phyloP scores from a whole-genome alignment of 2,797 vertebrate species.

The Oreortyx pictus region DNA sequence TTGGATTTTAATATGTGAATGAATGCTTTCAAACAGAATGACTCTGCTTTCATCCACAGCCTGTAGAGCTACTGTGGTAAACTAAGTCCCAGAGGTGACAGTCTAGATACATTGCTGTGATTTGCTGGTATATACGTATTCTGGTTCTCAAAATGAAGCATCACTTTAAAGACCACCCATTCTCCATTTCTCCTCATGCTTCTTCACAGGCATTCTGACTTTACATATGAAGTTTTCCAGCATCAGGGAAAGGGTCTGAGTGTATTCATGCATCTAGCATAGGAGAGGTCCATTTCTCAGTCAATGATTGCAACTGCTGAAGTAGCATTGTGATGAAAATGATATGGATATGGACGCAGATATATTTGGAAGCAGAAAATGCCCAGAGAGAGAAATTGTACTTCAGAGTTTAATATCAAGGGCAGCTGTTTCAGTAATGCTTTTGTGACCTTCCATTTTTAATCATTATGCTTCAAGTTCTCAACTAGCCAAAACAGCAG shows the following conservation, averaged over 20 bases:
- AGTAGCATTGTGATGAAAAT: background rate
- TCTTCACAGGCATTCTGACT: background rate
- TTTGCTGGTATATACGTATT: background rate
- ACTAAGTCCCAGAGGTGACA: background rate
- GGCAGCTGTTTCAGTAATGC: background rate
- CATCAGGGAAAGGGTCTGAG: background rate
- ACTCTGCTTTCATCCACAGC: background rate
- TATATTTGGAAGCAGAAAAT: background rate
- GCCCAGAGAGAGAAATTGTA: background rate
- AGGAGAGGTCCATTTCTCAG: background rate
- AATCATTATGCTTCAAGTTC: background rate
- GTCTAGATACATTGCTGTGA: background rate
- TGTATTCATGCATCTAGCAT: background rate
- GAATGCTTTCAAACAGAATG: rapidly evolving
- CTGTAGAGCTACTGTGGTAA: background rate
- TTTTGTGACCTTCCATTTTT: background rate
- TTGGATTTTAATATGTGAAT: background rate
- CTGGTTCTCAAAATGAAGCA: no score
- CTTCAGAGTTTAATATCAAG: background rate
- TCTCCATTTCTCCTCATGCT: background rate
- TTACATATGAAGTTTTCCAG: background rate
- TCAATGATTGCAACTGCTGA: background rate
- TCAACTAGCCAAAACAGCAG: background rate
- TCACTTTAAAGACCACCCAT: background rate
- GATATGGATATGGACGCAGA: background rate